A percentile compares a stretch with the other conserved stretches of the same genome.
These are phyloP conservation scores for Columba janthina DNA, from an alignment of 2,113 vertebrate genomes.

Conservation along the genomic window DNA sequence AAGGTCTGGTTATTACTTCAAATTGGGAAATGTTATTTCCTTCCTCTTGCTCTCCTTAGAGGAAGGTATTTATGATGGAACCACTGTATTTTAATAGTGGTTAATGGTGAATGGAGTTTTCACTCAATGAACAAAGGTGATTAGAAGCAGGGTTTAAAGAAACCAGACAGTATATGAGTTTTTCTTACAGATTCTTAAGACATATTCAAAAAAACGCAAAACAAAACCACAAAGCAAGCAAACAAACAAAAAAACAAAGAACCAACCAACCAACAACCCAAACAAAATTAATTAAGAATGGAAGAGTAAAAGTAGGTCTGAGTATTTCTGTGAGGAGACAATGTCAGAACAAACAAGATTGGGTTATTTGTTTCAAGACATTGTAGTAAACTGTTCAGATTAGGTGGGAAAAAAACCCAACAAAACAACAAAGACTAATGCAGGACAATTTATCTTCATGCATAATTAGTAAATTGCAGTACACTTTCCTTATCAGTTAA, in stretches of 20 bases:
- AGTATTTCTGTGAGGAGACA: neutral
- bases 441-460: neutral
- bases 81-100: neutral
- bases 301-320: neutral
- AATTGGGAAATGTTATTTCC: neutral
- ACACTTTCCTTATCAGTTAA: neutral
- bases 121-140: neutral
- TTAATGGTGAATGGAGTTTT: neutral
- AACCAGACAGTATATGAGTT: neutral
- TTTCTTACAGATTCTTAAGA: neutral
- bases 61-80: neutral
- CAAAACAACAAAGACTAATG: neutral
- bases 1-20: neutral
- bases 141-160: neutral
- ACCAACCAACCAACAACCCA: no score
- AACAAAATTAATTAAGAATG: neutral
- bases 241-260: no score
- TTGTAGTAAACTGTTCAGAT: neutral
- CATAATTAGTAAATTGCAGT: neutral
- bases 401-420: neutral
- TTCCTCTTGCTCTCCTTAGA: neutral
- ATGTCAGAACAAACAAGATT: neutral
- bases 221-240: no score
- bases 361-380: neutral
- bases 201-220: neutral